Percentiles rank a stretch among this genome's conserved stretches.
These are phyloP conservation scores for Rhinichthys klamathensis DNA, from an alignment of 2,113 vertebrate species.

Conservation along the genomic window DNA sequence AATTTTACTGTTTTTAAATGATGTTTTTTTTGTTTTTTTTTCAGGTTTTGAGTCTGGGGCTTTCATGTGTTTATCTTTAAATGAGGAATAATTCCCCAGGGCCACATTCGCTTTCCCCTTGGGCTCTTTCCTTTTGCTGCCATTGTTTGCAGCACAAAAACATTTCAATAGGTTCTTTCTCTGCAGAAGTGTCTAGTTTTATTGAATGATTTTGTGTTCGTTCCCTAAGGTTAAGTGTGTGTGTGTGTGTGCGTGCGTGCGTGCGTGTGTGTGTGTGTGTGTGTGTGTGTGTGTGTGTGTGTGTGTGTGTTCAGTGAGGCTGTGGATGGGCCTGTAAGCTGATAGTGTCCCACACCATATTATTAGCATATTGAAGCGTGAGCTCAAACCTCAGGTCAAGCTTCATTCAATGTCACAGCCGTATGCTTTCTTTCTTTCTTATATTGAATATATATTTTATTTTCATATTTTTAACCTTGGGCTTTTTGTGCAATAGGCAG, in stretches of 20 bases:
- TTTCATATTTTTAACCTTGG: too few species aligned
- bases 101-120: background rate
- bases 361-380: constrained; percentile 64
- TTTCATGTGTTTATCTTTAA: constrained; percentile 32
- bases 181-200: constrained; percentile 29
- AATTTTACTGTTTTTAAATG: background rate
- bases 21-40: background rate
- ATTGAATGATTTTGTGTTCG: constrained; percentile 33
- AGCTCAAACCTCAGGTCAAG: constrained; percentile 59
- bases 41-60: constrained; percentile 13
- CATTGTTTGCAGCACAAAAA: constrained; percentile 28
- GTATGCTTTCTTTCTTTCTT: background rate
- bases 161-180: constrained; percentile 36
- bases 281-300: constrained; percentile 12
- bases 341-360: constrained; percentile 31
- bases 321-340: constrained; percentile 43
- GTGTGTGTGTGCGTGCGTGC: constrained; percentile 10
- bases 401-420: constrained; percentile 55
- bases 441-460: too few species aligned
- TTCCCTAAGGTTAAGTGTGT: constrained; percentile 19
- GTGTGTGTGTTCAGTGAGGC: background rate
- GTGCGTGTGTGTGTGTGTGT: background rate
- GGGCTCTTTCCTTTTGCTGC: constrained; percentile 18
- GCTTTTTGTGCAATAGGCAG: too few species aligned
- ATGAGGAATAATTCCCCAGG: constrained; percentile 38